Conservation (phyloP, 2,888 invertebrate genomes). For the Nysson spinosus region DNA sequence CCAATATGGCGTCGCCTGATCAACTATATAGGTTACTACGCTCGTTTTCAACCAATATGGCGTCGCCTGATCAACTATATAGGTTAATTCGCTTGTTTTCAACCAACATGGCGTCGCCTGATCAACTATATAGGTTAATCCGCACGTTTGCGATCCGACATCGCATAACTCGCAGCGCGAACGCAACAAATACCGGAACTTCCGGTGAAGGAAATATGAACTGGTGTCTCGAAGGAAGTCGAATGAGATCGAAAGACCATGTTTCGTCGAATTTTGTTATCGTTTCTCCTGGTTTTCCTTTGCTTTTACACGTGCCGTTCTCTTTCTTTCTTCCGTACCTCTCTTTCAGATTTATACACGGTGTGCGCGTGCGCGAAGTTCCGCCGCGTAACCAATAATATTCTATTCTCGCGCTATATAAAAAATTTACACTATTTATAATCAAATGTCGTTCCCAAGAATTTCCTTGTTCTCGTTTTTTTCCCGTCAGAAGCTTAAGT, state of each 20-base stretch:
- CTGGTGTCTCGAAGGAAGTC: background rate
- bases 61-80: no score
- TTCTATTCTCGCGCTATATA: slow-evolving; percentile 73
- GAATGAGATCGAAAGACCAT: slow-evolving; percentile 54
- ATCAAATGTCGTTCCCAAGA: slow-evolving; percentile 74
- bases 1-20: no score
- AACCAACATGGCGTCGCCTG: no score
- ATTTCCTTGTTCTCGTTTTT: slow-evolving; percentile 53
- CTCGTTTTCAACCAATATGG: no score
- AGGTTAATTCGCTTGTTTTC: no score
- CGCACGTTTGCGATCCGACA: no score
- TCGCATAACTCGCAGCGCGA: background rate
- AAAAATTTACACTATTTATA: slow-evolving; percentile 78
- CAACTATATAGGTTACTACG: no score
- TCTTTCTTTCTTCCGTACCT: slow-evolving; percentile 10
- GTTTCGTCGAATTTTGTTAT: slow-evolving; percentile 33
- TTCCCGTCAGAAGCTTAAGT: slow-evolving; percentile 64
- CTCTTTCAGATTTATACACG: slow-evolving; percentile 70
- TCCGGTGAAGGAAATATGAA: background rate
- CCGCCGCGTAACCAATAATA: slow-evolving; percentile 65
- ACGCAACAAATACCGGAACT: background rate
- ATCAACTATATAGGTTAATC: no score
- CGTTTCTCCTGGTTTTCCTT: background rate
- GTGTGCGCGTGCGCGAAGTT: slow-evolving; percentile 54
- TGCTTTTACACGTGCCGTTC: background rate